Evolutionary conservation across 2,888 invertebrate species (phyloP).

Genomic region (Cosmopolites sordidus): DNA sequence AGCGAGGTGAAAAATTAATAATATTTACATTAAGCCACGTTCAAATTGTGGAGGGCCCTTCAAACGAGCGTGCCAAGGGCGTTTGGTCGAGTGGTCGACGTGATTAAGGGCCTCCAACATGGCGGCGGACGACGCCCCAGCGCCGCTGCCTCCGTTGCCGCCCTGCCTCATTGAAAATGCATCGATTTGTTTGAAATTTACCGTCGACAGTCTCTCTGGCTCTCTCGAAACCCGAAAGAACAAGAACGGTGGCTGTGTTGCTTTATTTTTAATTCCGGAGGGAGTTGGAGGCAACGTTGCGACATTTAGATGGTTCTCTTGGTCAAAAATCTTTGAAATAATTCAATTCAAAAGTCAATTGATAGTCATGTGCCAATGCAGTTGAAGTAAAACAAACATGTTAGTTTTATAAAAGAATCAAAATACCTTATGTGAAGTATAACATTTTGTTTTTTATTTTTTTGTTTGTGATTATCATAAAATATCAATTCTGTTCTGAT

Average conservation of each 20-base stretch:
- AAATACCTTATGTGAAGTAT: too few species aligned
- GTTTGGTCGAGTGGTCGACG: not conserved
- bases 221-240: constrained; percentile 10
- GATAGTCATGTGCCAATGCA: too few species aligned
- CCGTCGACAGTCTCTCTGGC: constrained; percentile 17
- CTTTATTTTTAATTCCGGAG: constrained; percentile 11
- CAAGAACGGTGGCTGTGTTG: constrained; percentile 12
- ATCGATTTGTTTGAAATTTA: constrained; percentile 29
- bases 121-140: constrained; percentile 1
- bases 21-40: constrained; percentile 1
- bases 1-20: not conserved
- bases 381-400: too few species aligned
- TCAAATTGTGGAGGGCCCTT: not conserved
- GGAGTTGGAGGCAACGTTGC: constrained; percentile 3
- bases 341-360: too few species aligned
- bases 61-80: not conserved
- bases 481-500: too few species aligned
- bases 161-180: constrained; percentile 23
- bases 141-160: not conserved
- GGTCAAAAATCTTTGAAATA: too few species aligned
- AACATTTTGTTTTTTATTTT: too few species aligned
- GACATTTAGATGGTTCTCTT: not conserved
- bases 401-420: too few species aligned
- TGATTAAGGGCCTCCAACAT: constrained; percentile 1
- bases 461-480: too few species aligned